Percentiles rank a stretch among this genome's conserved stretches.
Conservation (phyloP, 2,113 vertebrate genomes). For the Proteles cristata region DNA sequence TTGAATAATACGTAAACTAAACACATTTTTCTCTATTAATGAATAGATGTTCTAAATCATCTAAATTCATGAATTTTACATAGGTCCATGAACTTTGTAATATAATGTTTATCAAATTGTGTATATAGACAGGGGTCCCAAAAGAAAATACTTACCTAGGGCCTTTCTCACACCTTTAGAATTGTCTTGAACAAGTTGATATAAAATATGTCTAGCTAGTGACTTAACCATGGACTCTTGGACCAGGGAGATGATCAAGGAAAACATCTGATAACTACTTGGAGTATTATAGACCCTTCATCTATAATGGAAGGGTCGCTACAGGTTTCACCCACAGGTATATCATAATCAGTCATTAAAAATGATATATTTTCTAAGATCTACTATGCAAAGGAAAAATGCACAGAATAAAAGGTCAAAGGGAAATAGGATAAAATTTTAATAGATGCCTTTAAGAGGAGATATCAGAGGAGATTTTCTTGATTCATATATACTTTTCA, state of each 20-base stretch:
- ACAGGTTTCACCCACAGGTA: not conserved
- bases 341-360: not conserved
- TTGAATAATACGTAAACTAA: not conserved
- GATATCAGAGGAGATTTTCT: not conserved
- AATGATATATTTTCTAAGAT: not conserved
- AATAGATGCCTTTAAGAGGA: not conserved
- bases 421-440: not conserved
- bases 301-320: not conserved
- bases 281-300: not conserved
- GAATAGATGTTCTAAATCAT: not conserved
- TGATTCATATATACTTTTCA: constrained; percentile 17
- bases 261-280: not conserved
- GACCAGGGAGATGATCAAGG: not conserved
- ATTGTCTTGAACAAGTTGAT: not conserved
- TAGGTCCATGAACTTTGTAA: not conserved
- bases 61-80: constrained; percentile 19
- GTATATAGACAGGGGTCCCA: not conserved
- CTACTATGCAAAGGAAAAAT: constrained; percentile 18
- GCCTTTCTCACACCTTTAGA: not conserved
- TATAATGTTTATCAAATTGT: constrained; percentile 5
- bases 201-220: not conserved
- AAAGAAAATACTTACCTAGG: not conserved
- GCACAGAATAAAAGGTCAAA: not conserved
- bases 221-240: not conserved
- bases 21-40: not conserved